phyloP scores from a whole-genome alignment of 2,113 vertebrate genomes.

The Hippoglossus stenolepis region DNA sequence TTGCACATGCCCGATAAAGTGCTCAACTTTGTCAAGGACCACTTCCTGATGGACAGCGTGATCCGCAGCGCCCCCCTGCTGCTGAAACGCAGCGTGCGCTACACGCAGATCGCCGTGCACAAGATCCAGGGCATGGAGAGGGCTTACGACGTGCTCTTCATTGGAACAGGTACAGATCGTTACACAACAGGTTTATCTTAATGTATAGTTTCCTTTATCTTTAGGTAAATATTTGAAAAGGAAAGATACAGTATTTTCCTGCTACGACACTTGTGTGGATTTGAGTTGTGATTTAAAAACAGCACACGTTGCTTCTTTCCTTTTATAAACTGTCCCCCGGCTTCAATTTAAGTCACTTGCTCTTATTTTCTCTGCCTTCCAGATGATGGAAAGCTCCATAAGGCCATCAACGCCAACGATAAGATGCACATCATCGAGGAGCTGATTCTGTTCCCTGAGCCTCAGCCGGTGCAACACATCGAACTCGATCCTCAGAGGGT shows the following conservation, averaged over 20 bases:
- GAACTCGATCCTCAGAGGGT: constrained; percentile 88
- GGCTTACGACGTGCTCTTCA: constrained; percentile 89
- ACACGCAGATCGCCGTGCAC: constrained; percentile 90
- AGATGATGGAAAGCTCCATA: constrained; percentile 92
- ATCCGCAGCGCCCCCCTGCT: constrained; percentile 88
- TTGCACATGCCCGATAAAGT: constrained; percentile 95
- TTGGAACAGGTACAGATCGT: constrained; percentile 86
- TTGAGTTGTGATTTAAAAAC: not conserved
- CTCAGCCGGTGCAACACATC: constrained; percentile 89
- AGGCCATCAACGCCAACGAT: constrained; percentile 84
- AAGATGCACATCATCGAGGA: constrained; percentile 90
- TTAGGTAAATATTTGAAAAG: too few species aligned
- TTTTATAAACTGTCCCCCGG: not conserved
- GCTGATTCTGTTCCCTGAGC: constrained; percentile 84
- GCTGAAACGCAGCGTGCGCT: constrained; percentile 86
- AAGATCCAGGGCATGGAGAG: constrained; percentile 81
- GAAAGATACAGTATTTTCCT: too few species aligned
- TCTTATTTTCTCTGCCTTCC: constrained; percentile 21
- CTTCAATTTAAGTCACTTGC: not conserved
- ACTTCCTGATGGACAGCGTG: constrained; percentile 93
- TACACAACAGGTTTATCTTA: not conserved
- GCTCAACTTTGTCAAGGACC: constrained; percentile 96
- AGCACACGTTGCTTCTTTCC: not conserved
- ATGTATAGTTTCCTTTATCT: not conserved
- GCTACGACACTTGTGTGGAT: not conserved